Base-by-base conservation (phyloP, 2,888 invertebrate genomes). In the Himalopsyche tibetana region DNA sequence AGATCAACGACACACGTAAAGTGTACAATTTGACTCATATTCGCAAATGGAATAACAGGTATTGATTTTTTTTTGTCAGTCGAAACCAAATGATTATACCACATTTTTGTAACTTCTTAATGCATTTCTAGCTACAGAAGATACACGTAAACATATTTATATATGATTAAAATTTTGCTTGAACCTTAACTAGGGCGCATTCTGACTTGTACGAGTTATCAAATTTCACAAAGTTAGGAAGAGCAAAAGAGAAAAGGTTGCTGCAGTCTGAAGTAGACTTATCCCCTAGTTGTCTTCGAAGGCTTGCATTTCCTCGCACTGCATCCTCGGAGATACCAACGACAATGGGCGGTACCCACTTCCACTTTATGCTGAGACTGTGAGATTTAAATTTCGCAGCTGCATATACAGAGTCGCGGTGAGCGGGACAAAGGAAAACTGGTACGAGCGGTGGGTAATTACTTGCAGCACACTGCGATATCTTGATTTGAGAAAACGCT, bases 391-490 rank as follows among this genome's bases (percentile, higher is more conserved):
- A 63, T 63, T 63, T 63, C 63, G 19, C 63, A 63, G 63, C 63
- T 63, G 63, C 63, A 63, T 8, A 63, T 63, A 63, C 63, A 63
- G 63, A 63, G 63, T 63, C 63, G 63, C 63, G 63, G 63, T 63
- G 63, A 63, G 19, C 63, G 63, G 63, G 63, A 63, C 63, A 63
- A 63, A 63, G 63, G 63, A 63, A 63, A n/a, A 63, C 63, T 4
- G 6, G 63, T 28, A n/a, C n/a, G 63, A 63, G 63, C 63, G 63
- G 63, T 63, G 63, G 56, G 63, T 63, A 63, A 63, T 63, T 63
- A 63, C 63, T 63, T 63, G 63, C 63, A 63, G 63, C 63, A 19
- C 63, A 19, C 63, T 63, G 63, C 63, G 19, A 63, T 63, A 63
- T 63, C 63, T 63, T 63, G 63, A 63, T 63, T 63, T 63, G 63